phyloP scores from a whole-genome alignment of 2,113 vertebrate species.

The Tringa solitaria region DNA sequence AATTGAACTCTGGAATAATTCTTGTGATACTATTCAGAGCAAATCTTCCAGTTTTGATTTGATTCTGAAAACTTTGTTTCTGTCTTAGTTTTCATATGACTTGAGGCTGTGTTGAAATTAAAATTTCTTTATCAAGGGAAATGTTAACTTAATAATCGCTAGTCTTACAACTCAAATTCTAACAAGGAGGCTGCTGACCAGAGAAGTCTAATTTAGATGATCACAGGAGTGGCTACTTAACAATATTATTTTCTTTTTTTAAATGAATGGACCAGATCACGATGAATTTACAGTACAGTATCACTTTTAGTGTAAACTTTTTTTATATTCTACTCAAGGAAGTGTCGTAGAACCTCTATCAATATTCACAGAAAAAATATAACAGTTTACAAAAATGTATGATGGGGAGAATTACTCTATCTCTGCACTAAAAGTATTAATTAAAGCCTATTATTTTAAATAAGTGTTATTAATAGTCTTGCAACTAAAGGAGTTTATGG shows the following conservation, averaged over 20 bases:
- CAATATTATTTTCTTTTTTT: slow-evolving; percentile 45
- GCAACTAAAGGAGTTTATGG: slow-evolving; percentile 27
- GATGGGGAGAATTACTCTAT: background rate
- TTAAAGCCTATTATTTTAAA: slow-evolving; percentile 18
- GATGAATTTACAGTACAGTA: slow-evolving; percentile 24
- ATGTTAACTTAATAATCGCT: background rate
- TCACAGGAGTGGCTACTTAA: slow-evolving; percentile 25
- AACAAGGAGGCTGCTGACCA: background rate
- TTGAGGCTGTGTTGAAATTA: background rate
- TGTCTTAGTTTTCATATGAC: background rate
- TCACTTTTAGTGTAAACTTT: slow-evolving; percentile 25
- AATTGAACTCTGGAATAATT: background rate
- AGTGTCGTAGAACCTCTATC: background rate
- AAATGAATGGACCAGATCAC: slow-evolving; percentile 33
- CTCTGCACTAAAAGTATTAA: slow-evolving; percentile 10
- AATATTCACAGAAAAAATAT: background rate
- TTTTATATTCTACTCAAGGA: slow-evolving; percentile 40
- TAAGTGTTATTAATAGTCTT: background rate
- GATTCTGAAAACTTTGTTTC: background rate
- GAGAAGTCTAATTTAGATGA: background rate
- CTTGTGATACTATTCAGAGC: background rate
- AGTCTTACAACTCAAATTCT: background rate
- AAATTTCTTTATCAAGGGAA: background rate
- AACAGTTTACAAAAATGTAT: background rate
- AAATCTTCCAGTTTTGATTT: background rate